Evolutionary conservation across 2,797 vertebrate genomes (phyloP), one percentile per base, ranked within the genome.

Genomic region (Paratrypauchen microcephalus): DNA sequence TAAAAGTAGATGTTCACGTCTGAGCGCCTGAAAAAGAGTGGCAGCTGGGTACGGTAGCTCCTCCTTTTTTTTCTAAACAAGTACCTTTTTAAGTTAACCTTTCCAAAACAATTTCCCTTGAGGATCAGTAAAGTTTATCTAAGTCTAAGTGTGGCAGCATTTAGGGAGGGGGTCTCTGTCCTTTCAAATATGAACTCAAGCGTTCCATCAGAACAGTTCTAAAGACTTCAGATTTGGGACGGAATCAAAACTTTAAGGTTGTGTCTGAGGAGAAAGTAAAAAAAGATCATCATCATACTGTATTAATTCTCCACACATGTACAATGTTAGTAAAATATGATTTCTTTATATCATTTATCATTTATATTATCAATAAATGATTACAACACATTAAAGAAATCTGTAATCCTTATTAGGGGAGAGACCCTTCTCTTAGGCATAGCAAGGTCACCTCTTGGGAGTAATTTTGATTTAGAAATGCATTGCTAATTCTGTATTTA

Each of bases 111-210:
- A n/a, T n/a, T n/a, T n/a, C n/a, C n/a, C n/a, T n/a, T n/a, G n/a
- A n/a, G n/a, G n/a, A n/a, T n/a, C n/a, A n/a, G n/a, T n/a, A n/a
- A n/a, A n/a, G n/a, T n/a, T n/a, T n/a, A n/a, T n/a, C n/a, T n/a
- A n/a, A n/a, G n/a, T n/a, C n/a, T n/a, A n/a, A n/a, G 90, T 91
- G 92, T 92, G 77, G 56, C 67, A 83, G 82, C 85, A 85, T 84
- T 78, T 79, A 82, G 81, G 87, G 81, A 67, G 72, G 58, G 36
- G 74, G 81, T 58, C 71, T 71, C 59, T 18, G 65, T 75, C 52
- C 73, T 79, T 70, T 78, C 26, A 65, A 80, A 86, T 71, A 79
- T 61, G 83, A 65, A 63, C 67, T 59, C 23, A 84, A 84, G 84
- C 88, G 87, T 85, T 82, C 87, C 79, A 86, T 67, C 82, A 79